Evolutionary conservation across 2,797 vertebrate species (phyloP).

Genomic region (Dermochelys coriacea): DNA sequence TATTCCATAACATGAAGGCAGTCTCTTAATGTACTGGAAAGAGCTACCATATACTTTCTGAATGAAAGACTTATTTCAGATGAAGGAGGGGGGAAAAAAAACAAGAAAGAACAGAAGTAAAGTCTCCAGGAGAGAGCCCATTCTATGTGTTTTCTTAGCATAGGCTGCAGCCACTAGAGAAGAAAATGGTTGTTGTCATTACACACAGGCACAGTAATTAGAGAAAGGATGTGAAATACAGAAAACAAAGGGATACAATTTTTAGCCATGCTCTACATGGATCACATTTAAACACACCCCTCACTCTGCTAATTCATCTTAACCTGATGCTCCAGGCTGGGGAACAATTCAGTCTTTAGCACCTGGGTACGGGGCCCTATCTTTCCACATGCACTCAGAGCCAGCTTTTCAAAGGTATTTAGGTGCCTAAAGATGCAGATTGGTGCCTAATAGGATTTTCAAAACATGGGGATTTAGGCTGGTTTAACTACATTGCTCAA

Average conservation of each 20-base stretch:
- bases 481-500: background rate
- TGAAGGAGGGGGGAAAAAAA: too few relatives aligned
- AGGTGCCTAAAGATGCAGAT: background rate
- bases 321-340: background rate
- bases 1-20: rapidly evolving
- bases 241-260: background rate
- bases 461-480: background rate
- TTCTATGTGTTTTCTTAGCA: too few relatives aligned
- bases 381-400: background rate
- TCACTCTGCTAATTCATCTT: background rate
- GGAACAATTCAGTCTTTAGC: background rate
- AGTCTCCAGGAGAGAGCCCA: too few relatives aligned
- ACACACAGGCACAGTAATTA: background rate
- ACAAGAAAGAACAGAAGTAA: too few relatives aligned
- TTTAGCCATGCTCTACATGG: background rate
- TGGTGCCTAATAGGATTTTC: background rate
- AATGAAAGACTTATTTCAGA: too few relatives aligned
- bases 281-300: background rate
- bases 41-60: too few relatives aligned
- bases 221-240: background rate
- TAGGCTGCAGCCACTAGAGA: too few relatives aligned
- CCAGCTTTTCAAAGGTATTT: background rate
- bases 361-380: background rate
- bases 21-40: background rate
- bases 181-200: background rate